Percentiles rank a stretch among this genome's conserved stretches.
phyloP scores from a whole-genome alignment of 2,797 vertebrate species.

The Pseudomugil tenellus region DNA sequence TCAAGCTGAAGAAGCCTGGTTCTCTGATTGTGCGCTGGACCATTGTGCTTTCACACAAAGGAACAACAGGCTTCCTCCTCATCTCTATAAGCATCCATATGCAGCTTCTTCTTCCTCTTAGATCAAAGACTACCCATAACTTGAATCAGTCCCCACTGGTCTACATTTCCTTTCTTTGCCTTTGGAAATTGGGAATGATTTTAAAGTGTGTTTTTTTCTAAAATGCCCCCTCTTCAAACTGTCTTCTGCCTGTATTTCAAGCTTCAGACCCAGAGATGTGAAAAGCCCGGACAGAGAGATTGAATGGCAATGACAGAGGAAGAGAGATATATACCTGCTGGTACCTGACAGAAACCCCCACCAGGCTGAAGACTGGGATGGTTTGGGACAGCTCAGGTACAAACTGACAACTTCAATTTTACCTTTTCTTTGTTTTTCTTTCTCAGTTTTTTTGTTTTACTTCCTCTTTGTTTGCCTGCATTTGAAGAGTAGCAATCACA shows the following conservation, averaged over 20 bases:
- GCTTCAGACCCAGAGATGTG: conserved; percentile 40
- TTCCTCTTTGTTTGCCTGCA: conserved; percentile 56
- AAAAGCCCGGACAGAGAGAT: conserved; percentile 55
- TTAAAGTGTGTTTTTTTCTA: conserved; percentile 64
- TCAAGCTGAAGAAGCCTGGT: conserved; percentile 43
- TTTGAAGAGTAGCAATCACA: conserved; percentile 72
- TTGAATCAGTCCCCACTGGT: conserved; percentile 35
- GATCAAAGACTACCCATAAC: conserved; percentile 63
- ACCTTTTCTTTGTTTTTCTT: conserved; percentile 42
- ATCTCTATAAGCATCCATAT: conserved; percentile 43
- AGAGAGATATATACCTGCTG: conserved; percentile 35
- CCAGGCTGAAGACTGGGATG: conserved; percentile 67
- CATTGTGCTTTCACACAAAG: conserved; percentile 54
- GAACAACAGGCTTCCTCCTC: conserved; percentile 40
- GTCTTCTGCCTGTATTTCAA: conserved; percentile 52
- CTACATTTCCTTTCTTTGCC: conserved; percentile 5
- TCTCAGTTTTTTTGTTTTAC: conserved; percentile 18
- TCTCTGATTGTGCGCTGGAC: conserved; percentile 17
- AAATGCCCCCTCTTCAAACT: conserved; percentile 33
- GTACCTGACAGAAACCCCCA: conserved; percentile 69
- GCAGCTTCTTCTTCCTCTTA: conserved; percentile 26
- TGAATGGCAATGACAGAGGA: conserved; percentile 40
- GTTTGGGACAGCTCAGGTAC: conserved; percentile 69
- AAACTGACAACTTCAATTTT: conserved; percentile 72
- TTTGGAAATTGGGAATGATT: conserved; percentile 57